Conservation (phyloP, 2,113 vertebrate species). For the Lasiurus cinereus region DNA sequence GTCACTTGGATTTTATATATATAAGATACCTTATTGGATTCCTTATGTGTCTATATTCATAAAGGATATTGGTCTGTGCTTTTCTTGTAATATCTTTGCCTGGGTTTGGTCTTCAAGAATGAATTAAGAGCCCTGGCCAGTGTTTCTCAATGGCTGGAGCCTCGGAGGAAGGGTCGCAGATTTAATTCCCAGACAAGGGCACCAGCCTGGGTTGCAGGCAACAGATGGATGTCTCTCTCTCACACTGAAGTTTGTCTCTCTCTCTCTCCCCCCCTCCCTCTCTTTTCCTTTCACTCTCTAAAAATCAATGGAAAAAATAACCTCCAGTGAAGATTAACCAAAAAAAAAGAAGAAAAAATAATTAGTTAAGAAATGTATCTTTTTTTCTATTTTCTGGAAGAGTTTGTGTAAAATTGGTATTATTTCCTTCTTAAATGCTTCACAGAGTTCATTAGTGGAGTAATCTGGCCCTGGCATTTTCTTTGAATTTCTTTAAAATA, state of each 20-base stretch:
- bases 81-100: neutral
- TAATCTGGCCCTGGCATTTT: neutral
- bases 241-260: no score
- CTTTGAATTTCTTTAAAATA: slow-evolving; percentile 13
- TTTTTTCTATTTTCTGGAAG: neutral
- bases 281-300: no score
- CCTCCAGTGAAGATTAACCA: no score
- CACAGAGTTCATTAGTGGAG: neutral
- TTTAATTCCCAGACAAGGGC: no score
- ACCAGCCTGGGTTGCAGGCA: no score
- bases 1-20: no score
- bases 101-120: neutral
- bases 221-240: no score
- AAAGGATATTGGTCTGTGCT: neutral
- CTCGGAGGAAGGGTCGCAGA: no score
- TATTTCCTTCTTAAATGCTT: slow-evolving; percentile 17
- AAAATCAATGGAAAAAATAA: no score
- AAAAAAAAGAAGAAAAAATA: neutral
- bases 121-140: neutral
- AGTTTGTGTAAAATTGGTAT: neutral
- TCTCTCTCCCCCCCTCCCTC: no score
- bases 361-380: neutral
- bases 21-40: neutral
- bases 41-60: neutral
- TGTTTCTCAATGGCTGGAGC: no score